phyloP scores from a whole-genome alignment of 2,797 vertebrate genomes.

The Cirrhinus mrigala region DNA sequence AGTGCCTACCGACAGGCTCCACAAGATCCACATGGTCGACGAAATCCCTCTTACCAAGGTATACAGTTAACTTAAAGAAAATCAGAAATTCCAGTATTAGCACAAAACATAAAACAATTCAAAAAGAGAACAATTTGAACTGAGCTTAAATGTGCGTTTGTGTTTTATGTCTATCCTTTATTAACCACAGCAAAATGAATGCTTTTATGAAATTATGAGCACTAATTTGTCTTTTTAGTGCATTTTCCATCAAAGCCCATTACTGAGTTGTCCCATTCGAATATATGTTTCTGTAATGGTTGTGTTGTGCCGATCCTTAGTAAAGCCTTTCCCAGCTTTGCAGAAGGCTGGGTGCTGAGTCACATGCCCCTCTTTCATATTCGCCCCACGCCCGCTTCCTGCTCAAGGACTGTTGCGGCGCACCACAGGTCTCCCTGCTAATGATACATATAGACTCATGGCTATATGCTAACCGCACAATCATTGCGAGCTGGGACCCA shows the following conservation, averaged over 20 bases:
- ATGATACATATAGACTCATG: slow-evolving; percentile 33
- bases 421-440: slow-evolving; percentile 11
- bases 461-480: slow-evolving; percentile 35
- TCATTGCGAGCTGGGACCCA: neutral
- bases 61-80: slow-evolving; percentile 88
- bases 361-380: slow-evolving; percentile 48
- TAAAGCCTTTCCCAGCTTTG: slow-evolving; percentile 14
- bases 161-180: neutral
- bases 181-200: neutral
- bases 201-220: neutral
- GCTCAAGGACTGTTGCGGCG: slow-evolving; percentile 27
- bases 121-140: neutral
- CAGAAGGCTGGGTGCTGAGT: slow-evolving; percentile 40
- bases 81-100: neutral
- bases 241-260: neutral
- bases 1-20: slow-evolving; percentile 89
- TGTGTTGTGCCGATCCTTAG: neutral
- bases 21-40: slow-evolving; percentile 94
- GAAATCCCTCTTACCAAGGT: slow-evolving; percentile 95
- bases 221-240: neutral
- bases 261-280: neutral
- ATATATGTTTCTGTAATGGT: slow-evolving; percentile 9
- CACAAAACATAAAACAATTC: neutral
- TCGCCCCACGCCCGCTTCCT: slow-evolving; percentile 47
- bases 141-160: neutral